Conservation (phyloP, 2,888 invertebrate species). For the Aleiodes testaceus region DNA sequence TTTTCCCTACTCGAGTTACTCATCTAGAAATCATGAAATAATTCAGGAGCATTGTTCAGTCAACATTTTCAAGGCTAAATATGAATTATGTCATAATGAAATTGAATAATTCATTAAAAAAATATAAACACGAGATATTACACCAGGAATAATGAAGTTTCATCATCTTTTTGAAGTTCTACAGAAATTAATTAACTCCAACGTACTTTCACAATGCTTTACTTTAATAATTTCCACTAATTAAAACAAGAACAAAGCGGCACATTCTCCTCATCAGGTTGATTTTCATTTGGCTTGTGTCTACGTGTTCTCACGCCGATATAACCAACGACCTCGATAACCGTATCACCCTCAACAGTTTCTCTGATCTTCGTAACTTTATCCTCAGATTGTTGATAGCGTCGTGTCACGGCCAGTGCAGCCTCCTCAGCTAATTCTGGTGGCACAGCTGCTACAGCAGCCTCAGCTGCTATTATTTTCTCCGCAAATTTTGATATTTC, state of each 20-base stretch:
- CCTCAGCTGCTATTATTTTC: slow-evolving; percentile 72
- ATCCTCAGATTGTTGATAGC: slow-evolving; percentile 61
- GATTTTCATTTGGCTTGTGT: background rate
- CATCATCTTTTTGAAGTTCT: no score
- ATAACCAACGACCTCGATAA: slow-evolving; percentile 74
- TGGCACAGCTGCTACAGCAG: slow-evolving; percentile 71
- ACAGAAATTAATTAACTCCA: no score
- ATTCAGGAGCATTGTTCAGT: no score
- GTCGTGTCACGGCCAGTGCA: slow-evolving; percentile 71
- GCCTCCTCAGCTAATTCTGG: slow-evolving; percentile 73
- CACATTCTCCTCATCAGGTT: background rate
- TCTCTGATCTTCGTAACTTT: slow-evolving; percentile 66
- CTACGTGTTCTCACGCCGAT: slow-evolving; percentile 72
- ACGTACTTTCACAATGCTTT: background rate
- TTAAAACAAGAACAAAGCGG: slow-evolving; percentile 41
- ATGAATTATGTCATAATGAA: no score
- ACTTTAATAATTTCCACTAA: background rate
- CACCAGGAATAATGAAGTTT: no score
- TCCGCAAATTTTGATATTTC: slow-evolving; percentile 72
- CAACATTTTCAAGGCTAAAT: no score
- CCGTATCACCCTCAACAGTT: slow-evolving; percentile 66
- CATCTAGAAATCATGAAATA: no score
- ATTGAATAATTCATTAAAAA: no score
- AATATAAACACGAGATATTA: no score
- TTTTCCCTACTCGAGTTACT: no score